Conservation (phyloP, 1,140 invertebrate species). For the Rhyacophila brunnea region DNA sequence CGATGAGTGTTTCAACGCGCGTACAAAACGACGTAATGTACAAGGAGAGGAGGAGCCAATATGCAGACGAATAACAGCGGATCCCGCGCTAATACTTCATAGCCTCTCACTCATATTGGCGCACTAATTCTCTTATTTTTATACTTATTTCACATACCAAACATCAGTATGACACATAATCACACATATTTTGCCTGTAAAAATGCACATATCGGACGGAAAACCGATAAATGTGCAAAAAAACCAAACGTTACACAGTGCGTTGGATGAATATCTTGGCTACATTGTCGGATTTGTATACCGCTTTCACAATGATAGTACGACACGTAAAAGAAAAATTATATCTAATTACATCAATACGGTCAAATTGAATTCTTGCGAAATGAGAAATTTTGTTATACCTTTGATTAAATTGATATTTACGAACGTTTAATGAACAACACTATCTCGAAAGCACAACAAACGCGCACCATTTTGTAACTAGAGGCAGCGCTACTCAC, state of each 20-base stretch:
- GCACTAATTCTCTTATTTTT: background rate
- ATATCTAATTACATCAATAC: background rate
- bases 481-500: slow-evolving; percentile 37
- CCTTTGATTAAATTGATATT: slow-evolving; percentile 27
- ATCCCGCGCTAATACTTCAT: slow-evolving; percentile 23
- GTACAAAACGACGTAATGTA: slow-evolving; percentile 22
- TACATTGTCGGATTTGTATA: slow-evolving; percentile 10
- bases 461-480: slow-evolving; percentile 57
- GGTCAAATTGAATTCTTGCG: background rate
- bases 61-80: slow-evolving; percentile 16
- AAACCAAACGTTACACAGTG: slow-evolving; percentile 25
- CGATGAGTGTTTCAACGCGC: slow-evolving; percentile 16
- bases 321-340: background rate
- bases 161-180: background rate
- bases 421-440: slow-evolving; percentile 19
- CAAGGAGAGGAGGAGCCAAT: slow-evolving; percentile 8
- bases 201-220: background rate
- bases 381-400: slow-evolving; percentile 25
- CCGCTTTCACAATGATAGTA: slow-evolving; percentile 18
- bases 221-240: slow-evolving; percentile 18
- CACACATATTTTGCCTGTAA: too few species aligned
- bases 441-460: slow-evolving; percentile 47
- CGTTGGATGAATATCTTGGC: slow-evolving; percentile 19
- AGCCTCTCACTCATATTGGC: background rate
- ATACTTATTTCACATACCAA: background rate